Evolutionary conservation across 2,888 invertebrate species (phyloP), one percentile per base, ranked within the genome.

Genomic region (Dicranocentrus wangi): DNA sequence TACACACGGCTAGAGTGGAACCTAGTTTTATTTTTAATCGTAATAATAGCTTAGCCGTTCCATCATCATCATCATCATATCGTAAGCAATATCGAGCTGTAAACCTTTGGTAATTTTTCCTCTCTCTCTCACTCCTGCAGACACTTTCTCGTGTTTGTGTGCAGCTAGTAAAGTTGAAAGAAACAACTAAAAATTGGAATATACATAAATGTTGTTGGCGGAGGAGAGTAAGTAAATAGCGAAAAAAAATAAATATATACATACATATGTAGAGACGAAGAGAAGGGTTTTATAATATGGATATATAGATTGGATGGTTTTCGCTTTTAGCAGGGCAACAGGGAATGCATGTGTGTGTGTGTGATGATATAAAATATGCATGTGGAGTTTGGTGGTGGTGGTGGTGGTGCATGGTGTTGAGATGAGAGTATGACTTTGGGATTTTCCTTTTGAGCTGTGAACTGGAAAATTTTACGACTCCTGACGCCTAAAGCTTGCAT

Each of bases 391-490:
- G 25, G 27, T 61, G n/a, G n/a, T n/a, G n/a, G n/a, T n/a, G n/a
- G n/a, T n/a, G n/a, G n/a, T n/a, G n/a, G n/a, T n/a, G n/a, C 58
- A 58, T 25, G 5, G 58, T 60, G 15, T 3, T 1, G 10, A 51
- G 8, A 19, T 60, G 32, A 32, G 69, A 42, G 60, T 61, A 23
- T 60, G 21, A 32, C 7, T 75, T 68, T 75, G 75, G 75, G 75
- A 75, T 78, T 78, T 78, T 78, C 78, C 78, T 78, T 78, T 23
- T 55, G 78, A 78, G 78, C 78, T 78, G 78, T 78, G 78, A 78
- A 78, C 78, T 78, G 78, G 78, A 78, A 78, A 78, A 78, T 70
- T 78, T 78, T 78, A 47, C 47, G 47, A 47, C 47, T 47, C 68
- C 69, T 68, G 78, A 78, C 78, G 69, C 70, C 70, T 78, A 70